phyloP scores from a whole-genome alignment of 1,140 invertebrate species.

The Calliopsis andreniformis region DNA sequence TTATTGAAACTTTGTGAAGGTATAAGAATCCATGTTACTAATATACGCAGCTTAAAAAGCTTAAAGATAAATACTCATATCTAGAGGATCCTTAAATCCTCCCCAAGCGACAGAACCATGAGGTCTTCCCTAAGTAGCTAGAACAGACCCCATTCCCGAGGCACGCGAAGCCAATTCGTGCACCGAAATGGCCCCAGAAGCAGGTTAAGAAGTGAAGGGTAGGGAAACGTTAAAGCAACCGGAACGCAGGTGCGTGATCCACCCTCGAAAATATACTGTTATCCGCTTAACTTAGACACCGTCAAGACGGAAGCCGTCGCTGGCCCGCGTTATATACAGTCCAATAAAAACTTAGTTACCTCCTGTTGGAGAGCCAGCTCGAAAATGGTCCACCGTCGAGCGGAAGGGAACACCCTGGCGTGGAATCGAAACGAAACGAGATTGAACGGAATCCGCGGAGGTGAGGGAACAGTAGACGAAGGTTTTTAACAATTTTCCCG shows the following conservation, averaged over 20 bases:
- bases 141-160: neutral
- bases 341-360: constrained; percentile 81
- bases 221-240: constrained; percentile 26
- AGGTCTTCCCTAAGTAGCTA: neutral
- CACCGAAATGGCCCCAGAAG: neutral
- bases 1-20: too few relatives aligned
- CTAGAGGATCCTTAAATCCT: too few relatives aligned
- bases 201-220: constrained; percentile 12
- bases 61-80: too few relatives aligned
- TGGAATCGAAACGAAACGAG: constrained; percentile 4
- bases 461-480: constrained; percentile 17
- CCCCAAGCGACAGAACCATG: too few relatives aligned
- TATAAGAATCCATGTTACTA: too few relatives aligned
- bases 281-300: constrained; percentile 78
- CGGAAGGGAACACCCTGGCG: constrained; percentile 1
- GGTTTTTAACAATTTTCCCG: constrained; percentile 76
- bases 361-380: constrained; percentile 20
- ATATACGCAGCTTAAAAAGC: too few relatives aligned
- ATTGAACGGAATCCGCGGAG: constrained; percentile 39
- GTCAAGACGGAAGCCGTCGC: constrained; percentile 78
- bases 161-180: neutral
- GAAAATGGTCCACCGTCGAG: constrained; percentile 1
- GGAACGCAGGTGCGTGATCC: constrained; percentile 74
- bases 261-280: constrained; percentile 77
- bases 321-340: constrained; percentile 74